A percentile compares a stretch with the other conserved stretches of the same genome.
Evolutionary conservation across 2,888 invertebrate species (phyloP).

Genomic region (Chorisops tibialis): DNA sequence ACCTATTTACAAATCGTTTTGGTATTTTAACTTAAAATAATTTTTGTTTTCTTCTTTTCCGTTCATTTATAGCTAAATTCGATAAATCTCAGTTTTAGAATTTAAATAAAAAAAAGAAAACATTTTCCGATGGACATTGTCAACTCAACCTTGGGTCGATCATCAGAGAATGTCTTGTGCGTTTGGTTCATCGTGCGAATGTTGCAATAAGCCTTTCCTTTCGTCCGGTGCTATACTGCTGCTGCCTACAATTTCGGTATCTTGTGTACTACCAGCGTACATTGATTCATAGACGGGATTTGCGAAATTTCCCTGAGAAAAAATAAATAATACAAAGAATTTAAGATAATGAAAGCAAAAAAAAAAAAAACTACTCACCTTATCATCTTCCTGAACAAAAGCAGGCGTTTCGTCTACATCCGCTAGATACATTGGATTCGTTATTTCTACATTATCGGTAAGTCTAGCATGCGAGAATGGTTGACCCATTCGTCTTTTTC

Average conservation of each 20-base stretch:
- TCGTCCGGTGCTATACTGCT: slow-evolving; percentile 53
- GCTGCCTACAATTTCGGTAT: slow-evolving; percentile 42
- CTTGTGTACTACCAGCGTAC: slow-evolving; percentile 56
- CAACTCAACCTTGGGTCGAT: slow-evolving; percentile 37
- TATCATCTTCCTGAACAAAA: slow-evolving; percentile 58
- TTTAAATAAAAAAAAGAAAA: neutral
- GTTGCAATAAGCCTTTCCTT: slow-evolving; percentile 57
- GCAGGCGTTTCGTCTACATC: slow-evolving; percentile 65
- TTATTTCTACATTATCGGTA: slow-evolving; percentile 80
- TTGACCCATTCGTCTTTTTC: slow-evolving; percentile 55
- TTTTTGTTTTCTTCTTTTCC: neutral
- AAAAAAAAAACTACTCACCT: slow-evolving; percentile 50
- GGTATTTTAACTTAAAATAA: slow-evolving; percentile 11
- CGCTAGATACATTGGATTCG: slow-evolving; percentile 81
- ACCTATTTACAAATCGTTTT: too few species aligned
- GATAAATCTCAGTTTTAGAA: slow-evolving; percentile 4
- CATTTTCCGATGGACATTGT: neutral
- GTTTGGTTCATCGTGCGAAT: slow-evolving; percentile 54
- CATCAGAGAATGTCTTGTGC: slow-evolving; percentile 52
- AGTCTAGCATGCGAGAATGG: slow-evolving; percentile 76
- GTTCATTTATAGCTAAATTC: slow-evolving; percentile 27
- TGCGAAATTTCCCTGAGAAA: slow-evolving; percentile 66
- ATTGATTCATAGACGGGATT: slow-evolving; percentile 85
- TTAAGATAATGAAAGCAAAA: slow-evolving; percentile 3
- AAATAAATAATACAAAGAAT: slow-evolving; percentile 12